phyloP scores from a whole-genome alignment of 2,888 invertebrate genomes.

The Tholera decimalis region DNA sequence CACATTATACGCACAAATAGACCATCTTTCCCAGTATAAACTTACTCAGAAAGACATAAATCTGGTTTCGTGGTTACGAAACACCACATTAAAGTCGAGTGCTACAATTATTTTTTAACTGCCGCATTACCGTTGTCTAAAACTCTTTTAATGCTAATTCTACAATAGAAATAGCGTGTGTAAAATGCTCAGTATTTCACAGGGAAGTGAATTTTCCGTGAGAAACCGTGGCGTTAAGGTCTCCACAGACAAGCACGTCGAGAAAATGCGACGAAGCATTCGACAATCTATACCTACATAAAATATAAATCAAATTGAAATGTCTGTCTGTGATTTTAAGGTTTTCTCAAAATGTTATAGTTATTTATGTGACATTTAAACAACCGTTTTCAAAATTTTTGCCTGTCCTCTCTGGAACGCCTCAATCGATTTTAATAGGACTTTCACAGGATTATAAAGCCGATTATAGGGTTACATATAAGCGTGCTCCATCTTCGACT shows the following conservation, averaged over 20 bases:
- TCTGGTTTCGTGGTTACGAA: slow-evolving; percentile 20
- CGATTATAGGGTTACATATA: too few species aligned
- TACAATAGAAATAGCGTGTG: slow-evolving; percentile 44
- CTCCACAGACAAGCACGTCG: background rate
- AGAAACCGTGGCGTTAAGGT: slow-evolving; percentile 41
- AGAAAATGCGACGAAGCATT: too few species aligned
- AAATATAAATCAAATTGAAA: too few species aligned
- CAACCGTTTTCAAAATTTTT: too few species aligned
- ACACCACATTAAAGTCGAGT: slow-evolving; percentile 17
- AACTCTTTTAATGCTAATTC: slow-evolving; percentile 41
- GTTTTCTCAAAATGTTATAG: too few species aligned
- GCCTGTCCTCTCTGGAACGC: too few species aligned
- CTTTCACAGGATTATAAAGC: too few species aligned
- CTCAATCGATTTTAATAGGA: too few species aligned
- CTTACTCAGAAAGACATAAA: slow-evolving; percentile 26
- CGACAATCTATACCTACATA: too few species aligned
- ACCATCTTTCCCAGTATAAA: background rate
- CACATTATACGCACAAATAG: background rate
- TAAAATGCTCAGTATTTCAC: slow-evolving; percentile 55
- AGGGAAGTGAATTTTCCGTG: slow-evolving; percentile 64
- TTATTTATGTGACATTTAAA: too few species aligned
- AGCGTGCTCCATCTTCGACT: too few species aligned
- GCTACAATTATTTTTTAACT: slow-evolving; percentile 26
- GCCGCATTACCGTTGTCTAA: slow-evolving; percentile 36
- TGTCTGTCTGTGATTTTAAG: too few species aligned